Evolutionary conservation across 2,888 invertebrate species (phyloP).

Genomic region (Lobophora halterata): DNA sequence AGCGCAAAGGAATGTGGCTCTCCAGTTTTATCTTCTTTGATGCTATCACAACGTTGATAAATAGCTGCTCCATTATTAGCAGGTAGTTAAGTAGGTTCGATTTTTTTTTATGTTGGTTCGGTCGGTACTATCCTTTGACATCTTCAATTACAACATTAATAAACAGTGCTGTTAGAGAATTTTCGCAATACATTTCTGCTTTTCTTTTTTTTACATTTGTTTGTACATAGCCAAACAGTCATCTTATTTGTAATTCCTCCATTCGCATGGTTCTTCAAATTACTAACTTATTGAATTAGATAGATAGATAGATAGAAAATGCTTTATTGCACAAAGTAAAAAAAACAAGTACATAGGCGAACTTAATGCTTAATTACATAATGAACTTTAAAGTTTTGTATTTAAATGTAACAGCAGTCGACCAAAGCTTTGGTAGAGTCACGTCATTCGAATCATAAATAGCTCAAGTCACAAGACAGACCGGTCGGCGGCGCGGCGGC

Average conservation of each 20-base stretch:
- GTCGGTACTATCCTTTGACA: constrained; percentile 21
- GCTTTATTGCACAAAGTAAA: no score
- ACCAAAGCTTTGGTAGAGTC: constrained; percentile 27
- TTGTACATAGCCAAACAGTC: no score
- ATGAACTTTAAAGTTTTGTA: not conserved
- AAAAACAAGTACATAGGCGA: no score
- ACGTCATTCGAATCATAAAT: constrained; percentile 55
- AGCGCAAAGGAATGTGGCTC: constrained; percentile 44
- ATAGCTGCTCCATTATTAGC: constrained; percentile 15
- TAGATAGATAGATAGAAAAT: no score
- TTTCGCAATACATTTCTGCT: no score
- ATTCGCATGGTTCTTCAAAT: no score
- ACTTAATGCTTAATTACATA: no score
- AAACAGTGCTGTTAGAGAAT: no score
- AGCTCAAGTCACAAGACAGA: constrained; percentile 76
- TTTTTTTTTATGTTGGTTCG: no score
- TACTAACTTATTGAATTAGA: no score
- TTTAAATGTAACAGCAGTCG: constrained; percentile 6
- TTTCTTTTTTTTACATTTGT: no score
- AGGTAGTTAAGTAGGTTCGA: no score
- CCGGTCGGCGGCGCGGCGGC: constrained; percentile 43
- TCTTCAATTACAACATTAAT: constrained; percentile 9
- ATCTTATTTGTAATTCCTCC: constrained; percentile 4
- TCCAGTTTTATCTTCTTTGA: constrained; percentile 35
- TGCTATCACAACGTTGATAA: constrained; percentile 22